Percentiles rank a stretch among this genome's conserved stretches.
Evolutionary conservation across 1,140 invertebrate species (phyloP).

Genomic region (Mylabris phalerata): DNA sequence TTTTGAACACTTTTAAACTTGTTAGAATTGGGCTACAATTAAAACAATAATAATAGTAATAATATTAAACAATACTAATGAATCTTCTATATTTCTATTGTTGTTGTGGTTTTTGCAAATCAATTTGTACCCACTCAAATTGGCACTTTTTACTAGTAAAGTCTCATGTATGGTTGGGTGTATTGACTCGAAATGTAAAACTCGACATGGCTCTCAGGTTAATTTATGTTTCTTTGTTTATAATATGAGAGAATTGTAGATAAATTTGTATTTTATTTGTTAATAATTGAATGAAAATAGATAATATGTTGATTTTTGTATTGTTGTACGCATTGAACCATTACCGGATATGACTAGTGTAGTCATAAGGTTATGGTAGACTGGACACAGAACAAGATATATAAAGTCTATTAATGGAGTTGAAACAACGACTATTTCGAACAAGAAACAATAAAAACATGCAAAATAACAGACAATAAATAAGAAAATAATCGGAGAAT

Average conservation of each 20-base stretch:
- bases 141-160: too few relatives aligned
- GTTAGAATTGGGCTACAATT: constrained; percentile 19
- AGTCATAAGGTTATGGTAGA: constrained; percentile 17
- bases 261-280: too few relatives aligned
- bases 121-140: too few relatives aligned
- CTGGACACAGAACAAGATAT: constrained; percentile 10
- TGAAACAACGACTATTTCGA: too few relatives aligned
- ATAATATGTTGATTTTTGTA: too few relatives aligned
- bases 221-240: too few relatives aligned
- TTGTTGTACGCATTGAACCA: constrained; percentile 7
- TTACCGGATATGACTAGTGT: constrained; percentile 18
- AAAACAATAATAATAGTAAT: background rate
- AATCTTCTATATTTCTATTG: background rate
- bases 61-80: background rate
- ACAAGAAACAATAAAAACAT: too few relatives aligned
- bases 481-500: too few relatives aligned
- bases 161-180: background rate
- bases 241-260: too few relatives aligned
- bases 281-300: too few relatives aligned
- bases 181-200: background rate
- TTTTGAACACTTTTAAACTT: constrained; percentile 30
- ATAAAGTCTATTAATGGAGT: constrained; percentile 11
- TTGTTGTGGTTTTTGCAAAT: too few relatives aligned
- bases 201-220: background rate
- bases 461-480: too few relatives aligned